phyloP scores from a whole-genome alignment of 2,797 vertebrate species.

The Emys orbicularis region DNA sequence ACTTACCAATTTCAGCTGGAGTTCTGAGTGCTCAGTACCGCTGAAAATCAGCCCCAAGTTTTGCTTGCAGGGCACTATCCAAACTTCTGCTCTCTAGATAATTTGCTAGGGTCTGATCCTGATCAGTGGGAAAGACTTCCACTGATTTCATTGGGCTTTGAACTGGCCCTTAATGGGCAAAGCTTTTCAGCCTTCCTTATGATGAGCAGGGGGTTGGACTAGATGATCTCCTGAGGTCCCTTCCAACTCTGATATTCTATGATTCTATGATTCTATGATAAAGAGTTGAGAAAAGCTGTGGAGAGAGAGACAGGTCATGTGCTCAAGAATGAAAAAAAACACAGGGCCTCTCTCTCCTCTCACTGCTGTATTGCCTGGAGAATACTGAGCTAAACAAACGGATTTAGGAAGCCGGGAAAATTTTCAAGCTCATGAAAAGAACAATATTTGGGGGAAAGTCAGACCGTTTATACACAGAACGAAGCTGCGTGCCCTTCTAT shows the following conservation, averaged over 20 bases:
- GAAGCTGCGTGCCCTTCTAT: not conserved
- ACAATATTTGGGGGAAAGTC: slow-evolving; percentile 17
- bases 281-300: not conserved
- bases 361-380: not conserved
- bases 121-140: not conserved
- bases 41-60: not conserved
- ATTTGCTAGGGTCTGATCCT: not conserved
- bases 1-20: not conserved
- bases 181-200: accelerated
- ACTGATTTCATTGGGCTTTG: not conserved
- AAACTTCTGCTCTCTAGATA: not conserved
- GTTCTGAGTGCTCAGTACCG: not conserved
- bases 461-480: not conserved
- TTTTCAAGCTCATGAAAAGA: not conserved
- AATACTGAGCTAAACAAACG: not conserved
- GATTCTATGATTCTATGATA: too few relatives aligned
- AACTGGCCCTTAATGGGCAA: accelerated
- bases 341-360: not conserved
- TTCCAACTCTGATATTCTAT: too few relatives aligned
- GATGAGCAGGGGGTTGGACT: too few relatives aligned
- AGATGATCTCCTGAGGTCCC: too few relatives aligned
- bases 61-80: not conserved
- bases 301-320: not conserved
- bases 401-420: slow-evolving; percentile 9
- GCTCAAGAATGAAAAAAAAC: not conserved